Evolutionary conservation across 1,140 invertebrate species (phyloP).

Genomic region (Atta colombica): DNA sequence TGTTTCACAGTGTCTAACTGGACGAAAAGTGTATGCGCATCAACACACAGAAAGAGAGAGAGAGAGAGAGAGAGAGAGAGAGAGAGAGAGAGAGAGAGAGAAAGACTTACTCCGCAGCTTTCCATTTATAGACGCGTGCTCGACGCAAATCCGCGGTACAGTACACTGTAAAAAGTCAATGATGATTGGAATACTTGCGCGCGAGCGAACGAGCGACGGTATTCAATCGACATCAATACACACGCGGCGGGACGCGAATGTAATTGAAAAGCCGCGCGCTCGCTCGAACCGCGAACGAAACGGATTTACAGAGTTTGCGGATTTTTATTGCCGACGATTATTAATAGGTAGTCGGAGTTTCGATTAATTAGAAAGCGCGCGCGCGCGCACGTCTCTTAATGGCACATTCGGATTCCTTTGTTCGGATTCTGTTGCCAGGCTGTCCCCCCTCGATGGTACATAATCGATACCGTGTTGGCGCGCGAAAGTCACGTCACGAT

Average conservation of each 20-base stretch:
- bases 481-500: constrained; percentile 42
- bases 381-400: constrained; percentile 49
- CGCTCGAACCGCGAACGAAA: constrained; percentile 56
- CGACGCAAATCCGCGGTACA: constrained; percentile 38
- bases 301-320: constrained; percentile 62
- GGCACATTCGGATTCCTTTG: constrained; percentile 53
- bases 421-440: constrained; percentile 58
- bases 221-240: constrained; percentile 58
- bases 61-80: not conserved
- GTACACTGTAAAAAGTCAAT: constrained; percentile 58
- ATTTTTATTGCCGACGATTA: constrained; percentile 64
- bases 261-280: constrained; percentile 64
- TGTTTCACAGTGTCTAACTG: not conserved
- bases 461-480: constrained; percentile 47
- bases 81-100: not conserved
- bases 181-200: constrained; percentile 58
- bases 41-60: not conserved
- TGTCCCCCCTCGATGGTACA: constrained; percentile 35
- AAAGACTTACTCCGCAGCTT: constrained; percentile 42
- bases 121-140: constrained; percentile 50
- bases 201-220: constrained; percentile 44
- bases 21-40: constrained; percentile 12
- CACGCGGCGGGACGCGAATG: constrained; percentile 61
- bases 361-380: constrained; percentile 61
- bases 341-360: constrained; percentile 61